phyloP scores from a whole-genome alignment of 2,888 invertebrate genomes.

The Heteromurus nitidus region DNA sequence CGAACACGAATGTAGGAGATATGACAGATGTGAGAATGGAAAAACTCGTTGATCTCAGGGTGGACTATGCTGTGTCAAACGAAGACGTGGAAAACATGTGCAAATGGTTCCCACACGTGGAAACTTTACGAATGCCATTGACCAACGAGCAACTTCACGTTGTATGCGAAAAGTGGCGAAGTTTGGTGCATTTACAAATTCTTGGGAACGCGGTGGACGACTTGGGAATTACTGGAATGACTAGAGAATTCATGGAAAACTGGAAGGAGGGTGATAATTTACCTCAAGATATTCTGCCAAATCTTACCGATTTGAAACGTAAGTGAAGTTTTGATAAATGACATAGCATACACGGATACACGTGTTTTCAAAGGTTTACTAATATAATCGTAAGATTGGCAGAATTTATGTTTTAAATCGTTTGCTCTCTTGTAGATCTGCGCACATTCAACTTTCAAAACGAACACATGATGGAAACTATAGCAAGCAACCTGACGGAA shows the following conservation, averaged over 20 bases:
- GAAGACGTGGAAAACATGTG: background rate
- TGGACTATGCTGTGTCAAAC: background rate
- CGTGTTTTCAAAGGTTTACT: too few species aligned
- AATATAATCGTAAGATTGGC: too few species aligned
- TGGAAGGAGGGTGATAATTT: too few species aligned
- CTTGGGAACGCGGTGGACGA: background rate
- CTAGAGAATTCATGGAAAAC: too few species aligned
- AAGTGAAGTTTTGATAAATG: too few species aligned
- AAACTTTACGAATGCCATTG: slow-evolving; percentile 8
- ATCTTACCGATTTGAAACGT: slow-evolving; percentile 24
- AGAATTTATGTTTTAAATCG: too few species aligned
- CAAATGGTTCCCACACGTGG: background rate
- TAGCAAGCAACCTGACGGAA: too few species aligned
- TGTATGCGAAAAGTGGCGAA: background rate
- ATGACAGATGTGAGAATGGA: background rate
- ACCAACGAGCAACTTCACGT: background rate
- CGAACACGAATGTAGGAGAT: background rate
- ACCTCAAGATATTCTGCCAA: too few species aligned
- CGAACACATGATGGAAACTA: too few species aligned
- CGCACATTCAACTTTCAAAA: too few species aligned
- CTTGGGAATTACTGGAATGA: background rate
- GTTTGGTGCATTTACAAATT: background rate
- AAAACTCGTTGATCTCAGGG: background rate
- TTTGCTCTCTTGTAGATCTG: too few species aligned
- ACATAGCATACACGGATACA: too few species aligned